Evolutionary conservation across 2,888 invertebrate species (phyloP).

Genomic region (Cylloceria caligata): DNA sequence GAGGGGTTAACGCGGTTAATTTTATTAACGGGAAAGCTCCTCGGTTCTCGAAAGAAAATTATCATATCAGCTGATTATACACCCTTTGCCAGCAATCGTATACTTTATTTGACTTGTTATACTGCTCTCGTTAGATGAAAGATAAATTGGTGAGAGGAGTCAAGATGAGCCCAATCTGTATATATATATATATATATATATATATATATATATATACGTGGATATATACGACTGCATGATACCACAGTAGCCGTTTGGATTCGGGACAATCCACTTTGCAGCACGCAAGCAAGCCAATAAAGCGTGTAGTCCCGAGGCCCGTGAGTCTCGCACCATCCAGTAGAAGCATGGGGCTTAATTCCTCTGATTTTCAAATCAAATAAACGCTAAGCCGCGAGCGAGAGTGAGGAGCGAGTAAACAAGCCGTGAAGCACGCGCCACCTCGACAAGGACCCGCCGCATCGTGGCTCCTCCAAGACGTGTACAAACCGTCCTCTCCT

Average conservation of each 20-base stretch:
- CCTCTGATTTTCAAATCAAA: conserved; percentile 70
- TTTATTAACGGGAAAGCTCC: neutral
- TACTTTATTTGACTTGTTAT: conserved; percentile 33
- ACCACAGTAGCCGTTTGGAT: conserved; percentile 57
- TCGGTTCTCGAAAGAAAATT: conserved; percentile 28
- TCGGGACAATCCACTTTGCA: conserved; percentile 70
- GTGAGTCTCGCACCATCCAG: conserved; percentile 44
- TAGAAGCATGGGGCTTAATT: conserved; percentile 63
- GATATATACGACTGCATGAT: conserved; percentile 20
- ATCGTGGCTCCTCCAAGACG: conserved; percentile 19
- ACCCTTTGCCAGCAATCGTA: conserved; percentile 23
- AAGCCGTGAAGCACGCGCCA: conserved; percentile 38
- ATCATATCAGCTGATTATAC: conserved; percentile 25
- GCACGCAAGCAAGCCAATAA: conserved; percentile 68
- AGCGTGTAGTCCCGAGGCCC: conserved; percentile 33
- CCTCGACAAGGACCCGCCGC: neutral
- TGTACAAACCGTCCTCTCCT: conserved; percentile 18
- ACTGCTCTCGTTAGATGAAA: conserved; percentile 46
- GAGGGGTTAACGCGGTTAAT: neutral
- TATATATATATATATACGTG: conserved; percentile 14
- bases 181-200: neutral
- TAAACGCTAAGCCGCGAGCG: conserved; percentile 36
- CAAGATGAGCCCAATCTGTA: conserved; percentile 26
- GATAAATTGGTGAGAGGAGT: conserved; percentile 47
- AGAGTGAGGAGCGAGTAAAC: conserved; percentile 52